phyloP scores from a whole-genome alignment of 2,797 vertebrate genomes.

The Enteromius viviparus region DNA sequence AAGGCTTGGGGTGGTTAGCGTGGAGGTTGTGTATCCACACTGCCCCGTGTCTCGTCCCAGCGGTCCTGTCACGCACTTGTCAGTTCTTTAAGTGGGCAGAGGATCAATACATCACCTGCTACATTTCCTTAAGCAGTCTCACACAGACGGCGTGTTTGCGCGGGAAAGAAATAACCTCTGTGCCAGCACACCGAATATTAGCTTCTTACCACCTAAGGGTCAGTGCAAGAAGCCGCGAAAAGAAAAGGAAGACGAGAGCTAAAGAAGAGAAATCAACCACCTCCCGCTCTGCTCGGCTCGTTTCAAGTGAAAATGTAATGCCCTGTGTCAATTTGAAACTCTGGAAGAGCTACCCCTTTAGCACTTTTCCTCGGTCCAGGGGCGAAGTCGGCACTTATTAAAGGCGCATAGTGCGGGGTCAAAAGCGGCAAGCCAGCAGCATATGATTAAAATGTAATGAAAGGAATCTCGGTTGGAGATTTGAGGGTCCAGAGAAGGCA shows the following conservation, averaged over 20 bases:
- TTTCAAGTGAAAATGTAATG: conserved; percentile 68
- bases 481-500: conserved; percentile 66
- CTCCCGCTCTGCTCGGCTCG: conserved; percentile 63
- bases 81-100: conserved; percentile 63
- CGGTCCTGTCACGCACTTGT: conserved; percentile 53
- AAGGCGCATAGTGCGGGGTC: conserved; percentile 76
- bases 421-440: conserved; percentile 79
- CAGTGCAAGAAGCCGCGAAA: conserved; percentile 62
- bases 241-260: conserved; percentile 50
- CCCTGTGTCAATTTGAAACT: conserved; percentile 77
- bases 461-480: conserved; percentile 78
- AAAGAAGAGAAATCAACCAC: conserved; percentile 57
- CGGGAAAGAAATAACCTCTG: conserved; percentile 69
- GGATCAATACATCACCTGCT: conserved; percentile 73
- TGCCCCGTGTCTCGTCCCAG: conserved; percentile 48
- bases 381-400: conserved; percentile 80
- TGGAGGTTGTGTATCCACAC: conserved; percentile 36
- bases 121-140: conserved; percentile 64
- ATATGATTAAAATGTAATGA: conserved; percentile 81
- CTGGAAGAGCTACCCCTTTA: conserved; percentile 66
- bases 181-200: conserved; percentile 58
- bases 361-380: conserved; percentile 76
- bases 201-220: conserved; percentile 63
- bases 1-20: conserved; percentile 25
- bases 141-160: conserved; percentile 61